Base-by-base conservation (phyloP, 1,140 invertebrate species). In the Euura saliciscinereae region DNA sequence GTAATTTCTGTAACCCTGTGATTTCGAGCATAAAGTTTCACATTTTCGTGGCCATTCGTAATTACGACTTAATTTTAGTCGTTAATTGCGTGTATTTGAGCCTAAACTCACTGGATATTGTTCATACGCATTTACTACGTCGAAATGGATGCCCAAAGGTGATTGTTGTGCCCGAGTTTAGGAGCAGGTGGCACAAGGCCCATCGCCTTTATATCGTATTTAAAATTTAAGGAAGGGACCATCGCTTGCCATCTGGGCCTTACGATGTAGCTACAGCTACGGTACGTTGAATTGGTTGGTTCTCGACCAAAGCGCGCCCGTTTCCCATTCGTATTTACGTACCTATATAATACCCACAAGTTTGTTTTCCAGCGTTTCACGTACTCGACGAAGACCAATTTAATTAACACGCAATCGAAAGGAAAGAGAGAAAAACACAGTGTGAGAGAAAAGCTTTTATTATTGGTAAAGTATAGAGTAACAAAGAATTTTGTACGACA, bases 201-300 rank as follows among this genome's bases (percentile, higher is more conserved):
- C 51, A 59, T 59, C 51, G 51, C 51, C 51, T 59, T 8, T 59
- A 59, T 59, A 59, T 59, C 51, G 51, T 59, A 59, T 59, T 59
- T 59, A 59, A 59, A 59, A 59, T 59, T 59, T 59, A 59, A 59
- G 8, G 8, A 59, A 59, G 51, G 51, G 51, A 59, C 51, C 51
- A 59, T 59, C 51, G 51, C 51, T 59, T 59, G 51, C 51, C 51
- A 59, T 59, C 51, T 59, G 51, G 51, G 51, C 51, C 51, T 59
- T 59, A 59, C 51, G 51, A 11, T 59, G 46, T 51, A 59, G 51
- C 51, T 59, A 59, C 13, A 59, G 8, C 10, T 59, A n/a, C 51
- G 51, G 51, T 59, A 59, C 51, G 51, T 59, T 59, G 51, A 59
- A 59, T 59, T n/a, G 51, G 51, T 59, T 59, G 10, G 2, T 8